phyloP scores from a whole-genome alignment of 2,888 invertebrate genomes.

The Tachina fera region DNA sequence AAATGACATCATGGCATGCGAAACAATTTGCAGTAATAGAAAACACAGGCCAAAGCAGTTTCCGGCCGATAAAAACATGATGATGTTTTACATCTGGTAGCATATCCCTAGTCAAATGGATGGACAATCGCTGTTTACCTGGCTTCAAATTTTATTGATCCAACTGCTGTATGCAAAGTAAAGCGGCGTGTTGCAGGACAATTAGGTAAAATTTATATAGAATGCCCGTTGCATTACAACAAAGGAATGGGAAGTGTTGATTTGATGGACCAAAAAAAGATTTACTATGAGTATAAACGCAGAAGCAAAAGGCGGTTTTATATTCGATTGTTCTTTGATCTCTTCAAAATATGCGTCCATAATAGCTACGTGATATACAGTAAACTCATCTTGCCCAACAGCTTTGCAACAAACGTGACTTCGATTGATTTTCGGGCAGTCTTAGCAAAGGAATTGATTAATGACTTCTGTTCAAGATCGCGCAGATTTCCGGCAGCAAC shows the following conservation, averaged over 20 bases:
- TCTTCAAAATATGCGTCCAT: background rate
- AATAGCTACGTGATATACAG: slow-evolving; percentile 2
- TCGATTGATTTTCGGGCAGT: slow-evolving; percentile 7
- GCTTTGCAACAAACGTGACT: background rate
- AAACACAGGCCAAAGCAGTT: too few species aligned
- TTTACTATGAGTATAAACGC: slow-evolving; percentile 28
- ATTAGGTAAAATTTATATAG: too few species aligned
- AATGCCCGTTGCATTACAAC: background rate
- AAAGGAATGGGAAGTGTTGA: background rate
- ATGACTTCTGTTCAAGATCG: slow-evolving; percentile 3
- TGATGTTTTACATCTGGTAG: too few species aligned
- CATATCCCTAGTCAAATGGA: too few species aligned
- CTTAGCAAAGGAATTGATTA: background rate
- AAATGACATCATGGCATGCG: too few species aligned
- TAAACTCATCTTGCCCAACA: background rate
- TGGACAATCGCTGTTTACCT: too few species aligned
- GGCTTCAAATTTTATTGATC: too few species aligned
- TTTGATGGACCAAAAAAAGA: background rate
- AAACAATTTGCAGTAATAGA: too few species aligned
- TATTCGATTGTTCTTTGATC: slow-evolving; percentile 14
- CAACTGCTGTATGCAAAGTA: too few species aligned
- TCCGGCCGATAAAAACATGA: too few species aligned
- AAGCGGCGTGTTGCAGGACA: too few species aligned
- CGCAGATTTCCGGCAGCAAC: slow-evolving; percentile 1
- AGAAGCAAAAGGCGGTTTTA: slow-evolving; percentile 40